Percentiles rank a stretch among this genome's conserved stretches.
These are phyloP conservation scores for Philereme vetulata DNA, from an alignment of 2,888 invertebrate species.

Conservation along the genomic window DNA sequence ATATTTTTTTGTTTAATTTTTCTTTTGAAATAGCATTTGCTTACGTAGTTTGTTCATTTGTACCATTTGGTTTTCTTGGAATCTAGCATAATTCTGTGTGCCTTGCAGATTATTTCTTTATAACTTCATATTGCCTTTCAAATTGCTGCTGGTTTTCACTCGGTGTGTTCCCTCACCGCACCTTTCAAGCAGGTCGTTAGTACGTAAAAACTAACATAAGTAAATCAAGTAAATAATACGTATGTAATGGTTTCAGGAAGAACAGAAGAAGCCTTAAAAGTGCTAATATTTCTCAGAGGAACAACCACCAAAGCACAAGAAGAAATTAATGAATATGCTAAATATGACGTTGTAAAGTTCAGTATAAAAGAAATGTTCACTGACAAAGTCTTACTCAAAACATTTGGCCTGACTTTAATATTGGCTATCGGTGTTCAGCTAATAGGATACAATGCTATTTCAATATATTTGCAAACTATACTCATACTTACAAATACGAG, in stretches of 20 bases:
- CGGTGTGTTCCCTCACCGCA: no score
- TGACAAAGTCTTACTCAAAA: conserved; percentile 28
- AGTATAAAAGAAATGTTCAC: conserved; percentile 16
- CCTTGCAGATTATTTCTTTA: no score
- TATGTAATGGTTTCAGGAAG: conserved; percentile 13
- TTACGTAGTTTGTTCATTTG: no score
- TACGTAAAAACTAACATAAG: no score
- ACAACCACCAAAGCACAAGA: conserved; percentile 20
- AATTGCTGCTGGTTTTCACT: no score
- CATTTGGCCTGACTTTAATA: conserved; percentile 25
- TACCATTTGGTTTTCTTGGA: no score
- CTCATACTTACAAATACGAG: conserved; percentile 29
- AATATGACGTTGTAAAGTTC: conserved; percentile 1
- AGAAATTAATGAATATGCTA: conserved; percentile 28
- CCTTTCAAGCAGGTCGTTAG: no score
- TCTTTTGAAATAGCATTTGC: no score
- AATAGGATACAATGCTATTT: conserved; percentile 26
- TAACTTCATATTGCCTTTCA: no score
- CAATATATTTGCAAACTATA: conserved; percentile 31
- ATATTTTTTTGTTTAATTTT: no score
- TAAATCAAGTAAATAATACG: no score
- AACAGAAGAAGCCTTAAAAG: conserved; percentile 25
- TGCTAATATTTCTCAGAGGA: conserved; percentile 23
- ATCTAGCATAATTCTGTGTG: no score
- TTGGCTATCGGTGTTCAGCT: conserved; percentile 22